A percentile compares a stretch with the other conserved stretches of the same genome.
phyloP scores from a whole-genome alignment of 2,797 vertebrate genomes.

The Champsocephalus gunnari region DNA sequence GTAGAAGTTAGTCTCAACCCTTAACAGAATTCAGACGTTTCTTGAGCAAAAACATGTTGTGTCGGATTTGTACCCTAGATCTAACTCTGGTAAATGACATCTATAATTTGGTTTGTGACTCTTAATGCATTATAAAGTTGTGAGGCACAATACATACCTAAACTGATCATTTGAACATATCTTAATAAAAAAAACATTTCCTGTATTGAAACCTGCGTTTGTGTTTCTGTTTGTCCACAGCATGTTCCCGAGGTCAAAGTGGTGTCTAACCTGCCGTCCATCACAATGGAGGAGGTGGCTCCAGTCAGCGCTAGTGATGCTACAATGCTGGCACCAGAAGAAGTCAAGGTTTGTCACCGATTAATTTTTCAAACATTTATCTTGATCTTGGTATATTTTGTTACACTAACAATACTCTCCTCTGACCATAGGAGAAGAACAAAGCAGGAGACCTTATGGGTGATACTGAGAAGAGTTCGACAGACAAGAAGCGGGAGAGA shows the following conservation, averaged over 20 bases:
- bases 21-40: not conserved
- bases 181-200: not conserved
- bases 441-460: conserved; percentile 92
- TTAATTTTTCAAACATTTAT: not conserved
- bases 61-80: not conserved
- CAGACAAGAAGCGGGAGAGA: conserved; percentile 94
- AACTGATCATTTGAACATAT: not conserved
- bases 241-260: conserved; percentile 94
- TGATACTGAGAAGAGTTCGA: conserved; percentile 90
- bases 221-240: conserved; percentile 71
- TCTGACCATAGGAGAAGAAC: conserved; percentile 87
- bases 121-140: not conserved
- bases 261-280: conserved; percentile 93
- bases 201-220: conserved; percentile 2
- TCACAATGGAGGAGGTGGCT: conserved; percentile 96
- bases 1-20: not conserved
- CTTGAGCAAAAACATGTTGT: not conserved
- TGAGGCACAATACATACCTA: not conserved
- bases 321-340: conserved; percentile 96
- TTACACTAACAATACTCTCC: conserved; percentile 27
- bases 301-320: conserved; percentile 91
- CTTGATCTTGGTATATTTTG: conserved; percentile 12
- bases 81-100: not conserved
- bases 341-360: conserved; percentile 89
- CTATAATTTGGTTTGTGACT: not conserved